Evolutionary conservation across 2,113 vertebrate species (phyloP).

Genomic region (Mirounga angustirostris): DNA sequence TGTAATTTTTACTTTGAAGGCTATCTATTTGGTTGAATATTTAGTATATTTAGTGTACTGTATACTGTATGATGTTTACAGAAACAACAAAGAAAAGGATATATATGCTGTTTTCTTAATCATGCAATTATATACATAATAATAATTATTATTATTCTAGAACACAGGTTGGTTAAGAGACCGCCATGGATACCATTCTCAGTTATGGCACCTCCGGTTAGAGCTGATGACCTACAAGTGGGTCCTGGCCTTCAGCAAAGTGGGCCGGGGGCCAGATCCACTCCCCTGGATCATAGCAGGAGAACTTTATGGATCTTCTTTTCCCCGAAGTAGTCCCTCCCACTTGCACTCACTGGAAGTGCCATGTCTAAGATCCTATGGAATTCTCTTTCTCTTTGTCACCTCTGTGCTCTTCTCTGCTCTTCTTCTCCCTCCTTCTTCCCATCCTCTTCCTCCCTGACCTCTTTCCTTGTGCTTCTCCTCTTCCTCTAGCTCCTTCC

Average conservation of each 20-base stretch:
- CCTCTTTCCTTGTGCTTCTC: background rate
- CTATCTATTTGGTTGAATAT: background rate
- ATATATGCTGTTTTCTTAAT: background rate
- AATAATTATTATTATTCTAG: background rate
- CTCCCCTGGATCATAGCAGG: background rate
- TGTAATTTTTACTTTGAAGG: background rate
- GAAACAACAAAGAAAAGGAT: background rate
- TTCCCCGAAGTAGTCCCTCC: background rate
- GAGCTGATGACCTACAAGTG: background rate
- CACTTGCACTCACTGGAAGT: background rate
- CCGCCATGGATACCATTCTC: background rate
- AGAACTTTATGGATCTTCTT: background rate
- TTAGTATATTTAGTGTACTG: background rate
- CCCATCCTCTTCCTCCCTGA: background rate
- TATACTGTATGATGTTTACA: background rate
- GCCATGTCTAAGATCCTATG: too few species aligned
- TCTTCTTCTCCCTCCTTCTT: background rate
- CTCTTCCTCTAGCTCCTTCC: background rate
- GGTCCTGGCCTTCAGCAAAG: background rate
- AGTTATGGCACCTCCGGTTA: background rate
- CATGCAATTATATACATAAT: background rate
- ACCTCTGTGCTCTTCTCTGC: background rate
- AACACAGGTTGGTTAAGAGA: background rate
- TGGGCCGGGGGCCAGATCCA: fast-evolving
- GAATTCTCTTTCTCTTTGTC: background rate